phyloP scores from a whole-genome alignment of 1,140 invertebrate species.

The Temnothorax curvispinosus region DNA sequence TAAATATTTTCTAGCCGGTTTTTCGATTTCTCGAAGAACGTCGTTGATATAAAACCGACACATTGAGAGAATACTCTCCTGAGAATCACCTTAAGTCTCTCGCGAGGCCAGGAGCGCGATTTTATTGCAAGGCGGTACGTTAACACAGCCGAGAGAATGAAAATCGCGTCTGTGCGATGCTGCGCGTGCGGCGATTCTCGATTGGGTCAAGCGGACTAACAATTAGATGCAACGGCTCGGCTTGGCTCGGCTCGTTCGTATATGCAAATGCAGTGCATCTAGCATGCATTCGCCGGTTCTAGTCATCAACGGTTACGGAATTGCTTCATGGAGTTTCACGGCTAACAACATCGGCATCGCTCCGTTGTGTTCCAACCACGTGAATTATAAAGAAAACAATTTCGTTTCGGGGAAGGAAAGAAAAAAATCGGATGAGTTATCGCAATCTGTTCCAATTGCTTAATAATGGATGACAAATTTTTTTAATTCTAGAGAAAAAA shows the following conservation, averaged over 20 bases:
- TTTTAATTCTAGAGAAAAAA: neutral
- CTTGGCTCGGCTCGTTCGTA: slow-evolving; percentile 64
- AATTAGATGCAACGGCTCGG: slow-evolving; percentile 68
- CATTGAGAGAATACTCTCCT: neutral
- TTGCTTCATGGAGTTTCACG: slow-evolving; percentile 29
- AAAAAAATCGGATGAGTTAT: neutral
- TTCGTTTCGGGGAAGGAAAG: neutral
- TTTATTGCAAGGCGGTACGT: slow-evolving; percentile 29
- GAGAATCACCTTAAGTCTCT: neutral
- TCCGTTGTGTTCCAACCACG: neutral
- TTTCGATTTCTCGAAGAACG: neutral
- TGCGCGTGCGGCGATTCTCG: slow-evolving; percentile 56
- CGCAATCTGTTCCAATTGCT: neutral
- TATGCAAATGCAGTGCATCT: slow-evolving; percentile 70
- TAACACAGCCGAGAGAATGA: slow-evolving; percentile 52
- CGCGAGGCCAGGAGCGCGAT: neutral
- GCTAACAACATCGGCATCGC: slow-evolving; percentile 10
- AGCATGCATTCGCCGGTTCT: slow-evolving; percentile 34
- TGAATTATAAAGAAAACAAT: slow-evolving; percentile 15
- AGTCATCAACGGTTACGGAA: slow-evolving; percentile 39
- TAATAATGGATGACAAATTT: neutral
- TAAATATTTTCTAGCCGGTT: neutral
- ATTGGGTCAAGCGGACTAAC: slow-evolving; percentile 61
- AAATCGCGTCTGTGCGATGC: slow-evolving; percentile 50
- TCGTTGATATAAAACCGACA: neutral